Percentiles rank a stretch among this genome's conserved stretches.
These are phyloP conservation scores for Brachionus asplanchnoidis DNA, from an alignment of 1,140 invertebrate species.

Conservation along the genomic window DNA sequence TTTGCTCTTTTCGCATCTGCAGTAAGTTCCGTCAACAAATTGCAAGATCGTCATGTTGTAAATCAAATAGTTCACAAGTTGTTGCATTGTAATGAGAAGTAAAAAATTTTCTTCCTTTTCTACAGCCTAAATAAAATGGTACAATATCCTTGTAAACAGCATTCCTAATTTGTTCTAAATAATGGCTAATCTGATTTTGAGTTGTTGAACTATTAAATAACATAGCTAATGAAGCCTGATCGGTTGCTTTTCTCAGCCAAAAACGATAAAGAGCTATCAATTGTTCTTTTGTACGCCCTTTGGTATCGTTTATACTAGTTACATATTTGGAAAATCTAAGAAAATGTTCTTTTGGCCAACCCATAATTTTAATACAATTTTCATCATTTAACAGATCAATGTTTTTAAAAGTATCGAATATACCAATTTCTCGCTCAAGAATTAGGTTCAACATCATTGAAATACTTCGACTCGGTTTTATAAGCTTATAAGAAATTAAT, in stretches of 20 bases:
- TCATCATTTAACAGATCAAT: not conserved
- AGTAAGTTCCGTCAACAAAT: not conserved
- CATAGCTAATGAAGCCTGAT: not conserved
- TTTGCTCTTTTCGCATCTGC: not conserved
- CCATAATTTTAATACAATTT: not conserved
- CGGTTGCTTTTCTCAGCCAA: not conserved
- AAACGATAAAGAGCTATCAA: not conserved
- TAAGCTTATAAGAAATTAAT: not conserved
- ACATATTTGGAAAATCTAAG: not conserved
- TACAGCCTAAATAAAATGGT: not conserved
- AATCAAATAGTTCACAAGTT: not conserved
- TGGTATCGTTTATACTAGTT: not conserved
- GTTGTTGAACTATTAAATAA: not conserved
- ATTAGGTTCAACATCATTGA: not conserved
- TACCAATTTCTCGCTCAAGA: not conserved
- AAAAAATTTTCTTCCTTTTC: slow-evolving; percentile 24
- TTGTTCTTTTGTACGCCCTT: not conserved
- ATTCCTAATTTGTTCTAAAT: not conserved
- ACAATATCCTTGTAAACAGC: not conserved
- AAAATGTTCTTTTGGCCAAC: not conserved
- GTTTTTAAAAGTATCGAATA: not conserved
- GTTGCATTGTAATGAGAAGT: not conserved
- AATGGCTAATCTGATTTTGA: not conserved
- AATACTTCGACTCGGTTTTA: not conserved
- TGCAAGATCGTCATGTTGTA: not conserved